Evolutionary conservation across 2,797 vertebrate genomes (phyloP).

Genomic region (Crax fasciolata): DNA sequence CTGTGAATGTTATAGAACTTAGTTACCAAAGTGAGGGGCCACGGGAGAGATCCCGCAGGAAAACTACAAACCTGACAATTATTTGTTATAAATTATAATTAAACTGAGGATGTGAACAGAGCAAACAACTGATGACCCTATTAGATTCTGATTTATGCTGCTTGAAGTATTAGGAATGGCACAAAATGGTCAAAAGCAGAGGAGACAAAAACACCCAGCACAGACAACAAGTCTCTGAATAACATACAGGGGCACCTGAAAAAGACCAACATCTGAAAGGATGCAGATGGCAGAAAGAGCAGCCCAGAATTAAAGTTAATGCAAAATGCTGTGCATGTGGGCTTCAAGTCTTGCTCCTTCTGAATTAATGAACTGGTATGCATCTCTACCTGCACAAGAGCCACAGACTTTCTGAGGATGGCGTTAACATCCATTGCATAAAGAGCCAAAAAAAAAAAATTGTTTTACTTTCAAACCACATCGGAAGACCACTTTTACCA

Average conservation of each 20-base stretch:
- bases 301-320: fast-evolving
- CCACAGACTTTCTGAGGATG: fast-evolving
- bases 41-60: fast-evolving
- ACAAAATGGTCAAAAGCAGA: background rate
- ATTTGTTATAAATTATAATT: background rate
- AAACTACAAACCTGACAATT: fast-evolving
- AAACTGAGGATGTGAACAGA: background rate
- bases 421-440: background rate
- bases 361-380: fast-evolving
- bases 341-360: background rate
- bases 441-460: background rate
- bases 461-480: background rate
- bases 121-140: fast-evolving
- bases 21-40: background rate
- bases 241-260: background rate
- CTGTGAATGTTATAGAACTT: background rate
- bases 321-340: fast-evolving
- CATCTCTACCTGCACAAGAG: no score
- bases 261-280: background rate
- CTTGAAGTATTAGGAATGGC: fast-evolving
- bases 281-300: fast-evolving
- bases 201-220: background rate
- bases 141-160: background rate
- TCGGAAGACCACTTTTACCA: background rate
- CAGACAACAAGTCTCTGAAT: background rate